Conservation (phyloP, 2,113 vertebrate genomes). For the Mirounga angustirostris region DNA sequence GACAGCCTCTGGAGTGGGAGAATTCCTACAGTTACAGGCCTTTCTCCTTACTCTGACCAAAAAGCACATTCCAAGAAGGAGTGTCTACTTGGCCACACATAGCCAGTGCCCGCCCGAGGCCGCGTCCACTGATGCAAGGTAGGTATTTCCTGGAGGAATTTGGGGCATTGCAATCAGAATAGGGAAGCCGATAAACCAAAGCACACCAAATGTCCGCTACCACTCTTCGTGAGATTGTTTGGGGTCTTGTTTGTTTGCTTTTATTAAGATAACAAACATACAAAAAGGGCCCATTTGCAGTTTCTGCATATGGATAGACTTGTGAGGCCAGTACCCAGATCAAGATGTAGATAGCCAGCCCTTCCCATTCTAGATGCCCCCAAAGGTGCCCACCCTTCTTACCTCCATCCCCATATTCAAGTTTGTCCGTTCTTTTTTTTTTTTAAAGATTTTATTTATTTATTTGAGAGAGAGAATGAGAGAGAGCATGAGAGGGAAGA, state of each 20-base stretch:
- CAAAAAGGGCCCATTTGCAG: not conserved
- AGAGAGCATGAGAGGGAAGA: too few relatives aligned
- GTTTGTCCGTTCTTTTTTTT: not conserved
- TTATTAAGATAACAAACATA: not conserved
- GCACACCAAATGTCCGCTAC: too few relatives aligned
- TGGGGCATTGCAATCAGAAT: not conserved
- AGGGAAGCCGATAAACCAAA: not conserved
- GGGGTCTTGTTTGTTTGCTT: not conserved
- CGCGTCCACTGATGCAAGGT: not conserved
- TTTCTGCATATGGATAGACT: not conserved
- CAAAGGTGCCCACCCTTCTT: not conserved
- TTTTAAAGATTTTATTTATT: too few relatives aligned
- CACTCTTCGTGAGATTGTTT: not conserved
- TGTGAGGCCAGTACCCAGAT: not conserved
- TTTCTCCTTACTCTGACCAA: not conserved
- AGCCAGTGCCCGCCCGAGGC: not conserved
- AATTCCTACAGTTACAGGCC: not conserved
- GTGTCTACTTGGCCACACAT: not conserved
- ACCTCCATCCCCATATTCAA: not conserved
- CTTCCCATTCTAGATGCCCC: not conserved
- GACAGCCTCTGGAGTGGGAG: not conserved
- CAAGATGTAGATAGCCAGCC: not conserved
- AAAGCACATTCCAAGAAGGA: not conserved
- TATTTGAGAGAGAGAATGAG: too few relatives aligned
- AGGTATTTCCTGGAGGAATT: not conserved